Percentiles rank a stretch among this genome's conserved stretches.
Evolutionary conservation across 2,888 invertebrate species (phyloP).

Genomic region (Limenitis camilla): DNA sequence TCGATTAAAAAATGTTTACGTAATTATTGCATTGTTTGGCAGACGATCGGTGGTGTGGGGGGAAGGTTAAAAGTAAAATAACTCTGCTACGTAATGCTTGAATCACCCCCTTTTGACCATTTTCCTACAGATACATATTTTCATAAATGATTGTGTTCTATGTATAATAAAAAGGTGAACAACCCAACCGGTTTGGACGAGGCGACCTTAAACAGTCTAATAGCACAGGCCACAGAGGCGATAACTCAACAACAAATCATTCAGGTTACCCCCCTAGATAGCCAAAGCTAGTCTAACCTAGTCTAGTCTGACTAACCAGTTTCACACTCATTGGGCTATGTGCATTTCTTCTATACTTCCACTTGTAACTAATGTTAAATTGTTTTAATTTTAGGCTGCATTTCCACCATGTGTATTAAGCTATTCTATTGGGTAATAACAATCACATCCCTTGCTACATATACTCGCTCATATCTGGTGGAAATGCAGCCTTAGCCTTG

Average conservation of each 20-base stretch:
- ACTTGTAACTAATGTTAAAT: not conserved
- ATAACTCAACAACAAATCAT: slow-evolving; percentile 72
- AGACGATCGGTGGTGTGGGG: no score
- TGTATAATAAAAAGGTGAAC: slow-evolving; percentile 56
- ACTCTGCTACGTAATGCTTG: no score
- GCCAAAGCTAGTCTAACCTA: slow-evolving; percentile 17
- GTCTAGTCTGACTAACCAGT: slow-evolving; percentile 21
- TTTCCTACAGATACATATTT: not conserved
- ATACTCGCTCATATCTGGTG: no score
- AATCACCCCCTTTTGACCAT: no score
- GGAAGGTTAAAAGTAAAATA: no score
- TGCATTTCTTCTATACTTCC: slow-evolving; percentile 15
- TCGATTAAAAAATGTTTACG: no score
- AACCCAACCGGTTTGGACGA: slow-evolving; percentile 70
- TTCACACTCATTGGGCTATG: slow-evolving; percentile 3
- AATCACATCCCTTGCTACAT: no score
- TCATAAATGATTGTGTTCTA: slow-evolving; percentile 5
- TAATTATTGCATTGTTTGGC: no score
- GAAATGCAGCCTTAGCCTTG: not conserved
- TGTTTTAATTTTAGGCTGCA: no score
- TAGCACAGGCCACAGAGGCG: slow-evolving; percentile 71
- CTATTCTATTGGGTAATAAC: no score
- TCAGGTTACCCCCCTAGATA: slow-evolving; percentile 48
- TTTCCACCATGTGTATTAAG: no score
- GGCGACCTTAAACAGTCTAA: slow-evolving; percentile 69